phyloP scores from a whole-genome alignment of 2,888 invertebrate species.

The Drosophila formosana region DNA sequence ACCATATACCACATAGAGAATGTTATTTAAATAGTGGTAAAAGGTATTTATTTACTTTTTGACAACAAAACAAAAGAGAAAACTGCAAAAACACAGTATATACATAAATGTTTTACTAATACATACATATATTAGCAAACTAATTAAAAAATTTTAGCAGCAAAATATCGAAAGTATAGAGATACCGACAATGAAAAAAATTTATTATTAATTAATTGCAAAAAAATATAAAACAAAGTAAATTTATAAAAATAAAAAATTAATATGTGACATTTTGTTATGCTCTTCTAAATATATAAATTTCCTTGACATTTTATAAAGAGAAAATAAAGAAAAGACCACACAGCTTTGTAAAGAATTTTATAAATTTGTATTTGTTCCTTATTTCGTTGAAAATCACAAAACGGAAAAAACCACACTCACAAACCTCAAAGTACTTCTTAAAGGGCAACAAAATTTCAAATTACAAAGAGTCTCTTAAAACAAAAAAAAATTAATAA shows the following conservation, averaged over 20 bases:
- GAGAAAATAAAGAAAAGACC: slow-evolving; percentile 25
- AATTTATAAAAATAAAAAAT: slow-evolving; percentile 32
- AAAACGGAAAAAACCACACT: slow-evolving; percentile 26
- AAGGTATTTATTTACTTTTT: slow-evolving; percentile 53
- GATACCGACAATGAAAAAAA: slow-evolving; percentile 34
- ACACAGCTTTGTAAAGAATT: slow-evolving; percentile 57
- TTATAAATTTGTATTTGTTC: slow-evolving; percentile 63
- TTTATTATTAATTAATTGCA: slow-evolving; percentile 48
- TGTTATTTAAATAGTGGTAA: slow-evolving; percentile 57
- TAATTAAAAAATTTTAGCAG: slow-evolving; percentile 79
- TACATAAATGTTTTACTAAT: slow-evolving; percentile 73
- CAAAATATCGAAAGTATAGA: slow-evolving; percentile 49
- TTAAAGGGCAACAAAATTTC: slow-evolving; percentile 9
- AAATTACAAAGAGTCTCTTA: slow-evolving; percentile 38
- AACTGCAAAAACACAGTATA: slow-evolving; percentile 29
- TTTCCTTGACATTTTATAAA: slow-evolving; percentile 72
- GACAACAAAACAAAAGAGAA: slow-evolving; percentile 15
- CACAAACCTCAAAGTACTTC: slow-evolving; percentile 35
- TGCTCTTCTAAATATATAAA: slow-evolving; percentile 74
- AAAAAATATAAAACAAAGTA: slow-evolving; percentile 37
- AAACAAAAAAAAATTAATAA: slow-evolving; percentile 32
- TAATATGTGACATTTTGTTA: slow-evolving; percentile 73
- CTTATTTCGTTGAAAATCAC: slow-evolving; percentile 50
- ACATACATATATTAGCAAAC: slow-evolving; percentile 72
- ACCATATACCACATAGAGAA: slow-evolving; percentile 56